phyloP scores from a whole-genome alignment of 2,113 vertebrate species.

The Clupea harengus region DNA sequence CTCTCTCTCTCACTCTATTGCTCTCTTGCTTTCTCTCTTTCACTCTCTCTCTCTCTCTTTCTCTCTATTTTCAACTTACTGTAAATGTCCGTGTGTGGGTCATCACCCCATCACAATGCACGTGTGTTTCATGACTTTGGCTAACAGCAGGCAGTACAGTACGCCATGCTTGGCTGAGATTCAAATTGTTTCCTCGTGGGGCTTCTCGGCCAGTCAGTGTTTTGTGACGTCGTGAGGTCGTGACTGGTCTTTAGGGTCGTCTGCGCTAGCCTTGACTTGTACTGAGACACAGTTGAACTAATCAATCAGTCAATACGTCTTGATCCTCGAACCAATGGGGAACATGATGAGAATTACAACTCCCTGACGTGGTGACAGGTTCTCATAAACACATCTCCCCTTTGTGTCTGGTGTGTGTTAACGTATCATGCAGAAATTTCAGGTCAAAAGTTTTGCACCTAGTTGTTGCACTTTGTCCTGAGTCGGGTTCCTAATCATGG shows the following conservation, averaged over 20 bases:
- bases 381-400: neutral
- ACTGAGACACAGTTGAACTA: neutral
- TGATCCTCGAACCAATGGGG: neutral
- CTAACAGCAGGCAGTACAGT: slow-evolving; percentile 22
- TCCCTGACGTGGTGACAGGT: neutral
- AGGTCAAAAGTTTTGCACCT: neutral
- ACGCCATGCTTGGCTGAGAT: slow-evolving; percentile 13
- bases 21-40: neutral
- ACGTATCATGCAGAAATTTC: neutral
- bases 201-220: neutral
- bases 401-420: neutral
- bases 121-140: slow-evolving; percentile 53
- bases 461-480: neutral
- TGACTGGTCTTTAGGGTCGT: neutral
- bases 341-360: neutral
- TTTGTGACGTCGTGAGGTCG: slow-evolving; percentile 4
- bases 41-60: neutral
- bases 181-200: neutral
- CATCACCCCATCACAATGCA: slow-evolving; percentile 61
- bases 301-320: neutral
- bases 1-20: slow-evolving; percentile 16
- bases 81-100: slow-evolving; percentile 43
- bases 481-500: neutral
- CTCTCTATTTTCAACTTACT: neutral
- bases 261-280: slow-evolving; percentile 41